Percentiles rank a stretch among this genome's conserved stretches.
phyloP scores from a whole-genome alignment of 64 coral and sea anemone species.

The Dendrophyllia cribrosa region DNA sequence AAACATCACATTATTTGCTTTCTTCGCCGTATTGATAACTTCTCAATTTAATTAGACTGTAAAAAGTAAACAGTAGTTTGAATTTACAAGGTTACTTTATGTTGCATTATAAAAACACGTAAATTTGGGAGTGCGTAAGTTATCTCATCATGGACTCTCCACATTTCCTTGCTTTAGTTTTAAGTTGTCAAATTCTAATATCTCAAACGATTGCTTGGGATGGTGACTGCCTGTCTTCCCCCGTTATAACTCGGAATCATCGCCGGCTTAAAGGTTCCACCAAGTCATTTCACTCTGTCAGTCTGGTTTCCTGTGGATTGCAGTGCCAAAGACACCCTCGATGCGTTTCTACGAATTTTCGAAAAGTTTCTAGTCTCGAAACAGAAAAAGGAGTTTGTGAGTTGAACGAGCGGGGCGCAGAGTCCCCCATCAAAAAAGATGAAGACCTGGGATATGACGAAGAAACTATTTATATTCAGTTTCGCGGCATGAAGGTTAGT shows the following conservation, averaged over 20 bases:
- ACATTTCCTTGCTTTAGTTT: neutral
- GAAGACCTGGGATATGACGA: conserved; percentile 9
- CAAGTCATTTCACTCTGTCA: neutral
- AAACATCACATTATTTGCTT: too few species aligned
- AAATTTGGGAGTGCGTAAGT: too few species aligned
- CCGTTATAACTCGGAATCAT: conserved; percentile 1
- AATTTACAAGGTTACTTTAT: too few species aligned
- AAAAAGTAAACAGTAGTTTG: too few species aligned
- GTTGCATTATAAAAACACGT: too few species aligned
- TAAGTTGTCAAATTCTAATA: neutral
- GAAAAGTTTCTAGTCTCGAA: neutral
- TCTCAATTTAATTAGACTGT: too few species aligned
- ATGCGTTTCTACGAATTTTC: conserved; percentile 22
- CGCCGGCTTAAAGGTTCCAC: neutral
- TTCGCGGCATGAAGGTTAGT: neutral
- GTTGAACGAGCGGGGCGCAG: neutral
- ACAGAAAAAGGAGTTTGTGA: neutral
- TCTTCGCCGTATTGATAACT: too few species aligned
- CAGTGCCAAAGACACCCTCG: conserved; percentile 17
- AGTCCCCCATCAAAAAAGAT: neutral
- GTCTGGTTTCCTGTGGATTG: conserved; percentile 6
- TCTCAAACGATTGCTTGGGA: neutral
- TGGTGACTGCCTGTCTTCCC: neutral
- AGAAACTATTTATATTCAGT: neutral
- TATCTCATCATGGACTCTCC: neutral